Conservation (phyloP, 2,888 invertebrate genomes). For the Punctoribates punctum region DNA sequence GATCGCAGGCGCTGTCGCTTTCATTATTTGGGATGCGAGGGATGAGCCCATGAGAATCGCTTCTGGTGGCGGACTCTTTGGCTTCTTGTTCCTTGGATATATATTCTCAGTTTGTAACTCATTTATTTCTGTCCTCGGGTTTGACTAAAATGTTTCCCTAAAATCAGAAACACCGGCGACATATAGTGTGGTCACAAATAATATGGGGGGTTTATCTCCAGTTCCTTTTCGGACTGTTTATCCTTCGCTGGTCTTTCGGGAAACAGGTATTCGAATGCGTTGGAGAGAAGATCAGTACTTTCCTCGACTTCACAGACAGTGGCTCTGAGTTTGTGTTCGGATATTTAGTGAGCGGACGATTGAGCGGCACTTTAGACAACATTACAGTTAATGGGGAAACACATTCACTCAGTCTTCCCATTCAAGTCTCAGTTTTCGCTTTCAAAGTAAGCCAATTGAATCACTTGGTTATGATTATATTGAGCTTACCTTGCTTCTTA, state of each 20-base stretch:
- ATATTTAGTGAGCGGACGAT: conserved; percentile 49
- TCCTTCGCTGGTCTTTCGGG: conserved; percentile 62
- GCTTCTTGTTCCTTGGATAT: conserved; percentile 44
- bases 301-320: conserved; percentile 71
- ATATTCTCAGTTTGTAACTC: conserved; percentile 43
- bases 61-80: conserved; percentile 45
- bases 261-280: conserved; percentile 66
- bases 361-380: conserved; percentile 42
- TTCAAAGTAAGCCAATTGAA: conserved; percentile 47
- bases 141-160: background rate
- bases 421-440: conserved; percentile 42
- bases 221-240: conserved; percentile 55
- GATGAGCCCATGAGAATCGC: conserved; percentile 42
- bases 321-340: conserved; percentile 85
- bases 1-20: conserved; percentile 29
- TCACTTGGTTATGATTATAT: background rate
- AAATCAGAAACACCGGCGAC: conserved; percentile 39
- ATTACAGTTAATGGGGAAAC: background rate
- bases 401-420: background rate
- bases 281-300: conserved; percentile 65
- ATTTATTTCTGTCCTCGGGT: background rate
- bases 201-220: conserved; percentile 56
- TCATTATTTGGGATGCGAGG: conserved; percentile 37
- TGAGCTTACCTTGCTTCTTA: background rate
- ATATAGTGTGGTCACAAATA: conserved; percentile 55